These are phyloP conservation scores for Antitype chi DNA, from an alignment of 2,888 invertebrate species.

Conservation along the genomic window DNA sequence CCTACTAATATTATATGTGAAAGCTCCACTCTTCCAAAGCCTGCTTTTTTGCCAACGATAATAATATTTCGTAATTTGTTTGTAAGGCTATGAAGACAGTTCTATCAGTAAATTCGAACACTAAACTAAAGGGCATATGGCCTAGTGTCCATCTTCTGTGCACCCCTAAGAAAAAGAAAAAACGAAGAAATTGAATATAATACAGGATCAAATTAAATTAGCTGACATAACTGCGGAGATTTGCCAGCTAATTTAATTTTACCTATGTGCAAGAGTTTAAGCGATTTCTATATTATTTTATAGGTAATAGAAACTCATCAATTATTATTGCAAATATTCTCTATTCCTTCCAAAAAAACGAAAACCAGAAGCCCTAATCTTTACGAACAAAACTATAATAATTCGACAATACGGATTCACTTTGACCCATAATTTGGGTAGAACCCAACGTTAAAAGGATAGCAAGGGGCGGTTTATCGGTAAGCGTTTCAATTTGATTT, in stretches of 20 bases:
- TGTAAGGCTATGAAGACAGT: background rate
- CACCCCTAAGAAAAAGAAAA: background rate
- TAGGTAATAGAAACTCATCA: no score
- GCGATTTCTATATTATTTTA: background rate
- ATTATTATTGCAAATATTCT: background rate
- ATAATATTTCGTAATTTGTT: background rate
- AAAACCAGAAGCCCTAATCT: slow-evolving; percentile 4
- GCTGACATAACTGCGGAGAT: no score
- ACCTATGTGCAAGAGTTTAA: background rate
- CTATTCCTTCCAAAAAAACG: background rate
- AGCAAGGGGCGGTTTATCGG: slow-evolving; percentile 54
- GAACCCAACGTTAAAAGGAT: slow-evolving; percentile 55
- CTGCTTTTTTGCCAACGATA: background rate
- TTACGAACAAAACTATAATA: slow-evolving; percentile 34
- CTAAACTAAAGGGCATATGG: background rate
- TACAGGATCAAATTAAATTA: no score
- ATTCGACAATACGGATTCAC: slow-evolving; percentile 44
- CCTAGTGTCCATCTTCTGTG: background rate
- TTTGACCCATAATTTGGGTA: slow-evolving; percentile 53
- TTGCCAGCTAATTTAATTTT: no score
- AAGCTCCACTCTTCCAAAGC: background rate
- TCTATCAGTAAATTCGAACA: background rate
- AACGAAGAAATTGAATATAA: no score
- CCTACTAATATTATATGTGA: background rate
- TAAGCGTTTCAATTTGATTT: slow-evolving; percentile 60